Evolutionary conservation across 2,888 invertebrate genomes (phyloP).

Genomic region (Tipula unca): DNA sequence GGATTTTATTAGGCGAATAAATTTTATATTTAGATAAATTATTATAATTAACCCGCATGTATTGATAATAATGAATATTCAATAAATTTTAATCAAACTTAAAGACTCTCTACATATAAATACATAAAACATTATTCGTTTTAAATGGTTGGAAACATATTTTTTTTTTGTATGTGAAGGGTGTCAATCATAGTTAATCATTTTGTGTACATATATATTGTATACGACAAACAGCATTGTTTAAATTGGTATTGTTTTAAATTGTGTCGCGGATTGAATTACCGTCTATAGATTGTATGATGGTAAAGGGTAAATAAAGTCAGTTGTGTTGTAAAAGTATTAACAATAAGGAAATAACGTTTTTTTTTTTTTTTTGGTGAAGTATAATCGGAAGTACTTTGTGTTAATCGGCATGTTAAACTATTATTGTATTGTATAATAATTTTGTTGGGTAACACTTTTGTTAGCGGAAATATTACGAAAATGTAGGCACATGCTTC

Average conservation of each 20-base stretch:
- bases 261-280: neutral
- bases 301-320: neutral
- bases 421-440: neutral
- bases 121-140: neutral
- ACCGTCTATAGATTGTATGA: neutral
- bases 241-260: neutral
- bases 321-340: neutral
- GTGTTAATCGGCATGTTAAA: neutral
- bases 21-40: neutral
- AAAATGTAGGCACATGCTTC: neutral
- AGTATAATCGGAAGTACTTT: constrained; percentile 8
- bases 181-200: neutral
- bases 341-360: neutral
- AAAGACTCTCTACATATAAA: neutral
- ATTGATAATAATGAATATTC: neutral
- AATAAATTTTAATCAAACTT: neutral
- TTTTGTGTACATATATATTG: neutral
- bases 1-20: neutral
- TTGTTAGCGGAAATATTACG: neutral
- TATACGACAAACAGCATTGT: neutral
- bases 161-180: neutral
- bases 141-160: neutral
- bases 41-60: neutral
- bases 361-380: neutral
- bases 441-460: neutral